Evolutionary conservation across 64 coral and sea anemone genomes (phyloP).

Genomic region (Anthopleura sola): DNA sequence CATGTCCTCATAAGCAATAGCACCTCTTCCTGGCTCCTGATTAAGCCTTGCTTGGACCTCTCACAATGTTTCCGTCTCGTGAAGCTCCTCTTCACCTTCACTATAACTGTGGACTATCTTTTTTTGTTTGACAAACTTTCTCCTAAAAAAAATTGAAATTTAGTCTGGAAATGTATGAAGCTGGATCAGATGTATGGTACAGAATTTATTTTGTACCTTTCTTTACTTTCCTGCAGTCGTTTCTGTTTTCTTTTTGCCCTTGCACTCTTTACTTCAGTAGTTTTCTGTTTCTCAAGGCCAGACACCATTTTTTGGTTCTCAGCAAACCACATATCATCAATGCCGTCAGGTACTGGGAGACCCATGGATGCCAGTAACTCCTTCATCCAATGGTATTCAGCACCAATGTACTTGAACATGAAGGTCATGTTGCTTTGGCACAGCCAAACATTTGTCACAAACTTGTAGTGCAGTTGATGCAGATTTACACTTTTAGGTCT

Average conservation of each 20-base stretch:
- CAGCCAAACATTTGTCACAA: neutral
- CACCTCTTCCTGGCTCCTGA: too few relatives aligned
- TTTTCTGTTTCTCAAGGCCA: conserved; percentile 15
- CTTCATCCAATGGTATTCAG: conserved; percentile 28
- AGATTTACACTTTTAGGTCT: neutral
- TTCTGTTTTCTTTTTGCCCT: conserved; percentile 31
- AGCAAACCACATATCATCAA: neutral
- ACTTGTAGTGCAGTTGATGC: neutral
- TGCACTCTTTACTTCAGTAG: neutral
- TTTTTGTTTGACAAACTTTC: too few relatives aligned
- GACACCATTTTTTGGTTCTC: conserved; percentile 15
- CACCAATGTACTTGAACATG: neutral
- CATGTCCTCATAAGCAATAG: too few relatives aligned
- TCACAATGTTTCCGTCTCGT: too few relatives aligned
- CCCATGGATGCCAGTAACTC: conserved; percentile 8
- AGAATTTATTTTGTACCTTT: too few relatives aligned
- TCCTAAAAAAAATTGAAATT: too few relatives aligned
- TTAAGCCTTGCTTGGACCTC: too few relatives aligned
- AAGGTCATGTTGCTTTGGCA: conserved; percentile 9
- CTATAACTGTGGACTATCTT: too few relatives aligned
- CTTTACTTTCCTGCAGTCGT: neutral
- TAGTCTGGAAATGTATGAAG: too few relatives aligned
- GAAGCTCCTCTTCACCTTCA: too few relatives aligned
- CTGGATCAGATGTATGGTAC: too few relatives aligned
- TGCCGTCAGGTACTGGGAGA: conserved; percentile 4